These are phyloP conservation scores for Megalops cyprinoides DNA, from an alignment of 2,797 vertebrate species.

Conservation along the genomic window DNA sequence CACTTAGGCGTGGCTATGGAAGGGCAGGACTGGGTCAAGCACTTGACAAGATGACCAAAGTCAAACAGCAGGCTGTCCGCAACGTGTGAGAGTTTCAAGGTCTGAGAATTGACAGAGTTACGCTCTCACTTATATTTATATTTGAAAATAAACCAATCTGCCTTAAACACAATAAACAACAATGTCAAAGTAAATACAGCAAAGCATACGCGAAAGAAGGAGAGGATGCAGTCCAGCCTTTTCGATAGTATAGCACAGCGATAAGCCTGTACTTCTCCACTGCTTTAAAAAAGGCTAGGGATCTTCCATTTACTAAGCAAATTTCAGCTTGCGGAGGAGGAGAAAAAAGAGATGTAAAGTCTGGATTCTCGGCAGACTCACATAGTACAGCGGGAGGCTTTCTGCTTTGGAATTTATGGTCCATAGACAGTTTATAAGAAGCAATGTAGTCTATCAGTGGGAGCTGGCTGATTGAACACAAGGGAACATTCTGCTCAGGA, in stretches of 20 bases:
- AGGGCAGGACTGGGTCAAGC: neutral
- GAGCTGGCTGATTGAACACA: constrained; percentile 84
- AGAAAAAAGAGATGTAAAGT: constrained; percentile 62
- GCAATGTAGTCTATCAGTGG: constrained; percentile 92
- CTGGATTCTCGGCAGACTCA: constrained; percentile 78
- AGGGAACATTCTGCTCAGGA: constrained; percentile 87
- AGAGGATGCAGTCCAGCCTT: neutral
- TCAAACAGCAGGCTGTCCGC: neutral
- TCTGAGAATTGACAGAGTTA: neutral
- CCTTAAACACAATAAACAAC: neutral
- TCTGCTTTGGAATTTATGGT: constrained; percentile 93
- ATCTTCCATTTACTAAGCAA: constrained; percentile 19
- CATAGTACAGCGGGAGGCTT: constrained; percentile 83
- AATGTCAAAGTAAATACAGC: neutral
- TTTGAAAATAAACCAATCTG: neutral
- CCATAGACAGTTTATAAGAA: constrained; percentile 97
- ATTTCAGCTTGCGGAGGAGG: constrained; percentile 8
- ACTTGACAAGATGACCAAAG: constrained; percentile 2
- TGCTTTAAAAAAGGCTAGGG: constrained; percentile 13
- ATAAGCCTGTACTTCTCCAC: neutral
- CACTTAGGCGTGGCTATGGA: neutral
- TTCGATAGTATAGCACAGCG: no score
- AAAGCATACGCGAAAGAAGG: neutral
- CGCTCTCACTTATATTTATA: neutral
- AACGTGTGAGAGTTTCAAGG: neutral